Conservation (phyloP, 2,113 vertebrate species). For the Daphoenositta chrysoptera region DNA sequence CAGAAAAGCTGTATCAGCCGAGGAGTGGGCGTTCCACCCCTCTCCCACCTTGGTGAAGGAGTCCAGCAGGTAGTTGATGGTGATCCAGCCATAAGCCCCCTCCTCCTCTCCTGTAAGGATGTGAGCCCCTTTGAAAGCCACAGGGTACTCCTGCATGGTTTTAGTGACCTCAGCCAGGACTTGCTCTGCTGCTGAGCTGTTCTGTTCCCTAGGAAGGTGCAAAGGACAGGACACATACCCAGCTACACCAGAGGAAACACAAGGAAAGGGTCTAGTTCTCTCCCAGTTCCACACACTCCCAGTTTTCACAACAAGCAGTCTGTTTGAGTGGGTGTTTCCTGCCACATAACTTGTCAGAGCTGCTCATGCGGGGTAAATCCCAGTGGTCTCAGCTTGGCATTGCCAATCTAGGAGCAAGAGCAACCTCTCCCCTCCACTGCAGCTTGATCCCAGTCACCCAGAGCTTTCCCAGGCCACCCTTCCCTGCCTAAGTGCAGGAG, state of each 20-base stretch:
- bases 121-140: slow-evolving; percentile 74
- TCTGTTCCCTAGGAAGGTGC: slow-evolving; percentile 32
- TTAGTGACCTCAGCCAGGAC: slow-evolving; percentile 74
- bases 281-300: background rate
- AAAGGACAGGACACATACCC: background rate
- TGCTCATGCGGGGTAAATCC: rapidly evolving
- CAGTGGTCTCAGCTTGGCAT: background rate
- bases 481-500: background rate
- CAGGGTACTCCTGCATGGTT: slow-evolving; percentile 77
- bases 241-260: background rate
- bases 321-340: background rate
- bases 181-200: slow-evolving; percentile 45
- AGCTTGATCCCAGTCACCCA: background rate
- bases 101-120: slow-evolving; percentile 82
- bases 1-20: background rate
- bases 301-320: background rate
- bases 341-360: background rate
- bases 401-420: background rate
- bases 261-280: background rate
- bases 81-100: slow-evolving; percentile 86
- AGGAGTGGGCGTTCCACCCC: background rate
- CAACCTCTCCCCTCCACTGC: background rate
- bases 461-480: background rate
- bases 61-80: slow-evolving; percentile 85
- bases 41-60: slow-evolving; percentile 83